Evolutionary conservation across 2,797 vertebrate species (phyloP), one percentile per base, ranked within the genome.

Genomic region (Cuculus canorus): DNA sequence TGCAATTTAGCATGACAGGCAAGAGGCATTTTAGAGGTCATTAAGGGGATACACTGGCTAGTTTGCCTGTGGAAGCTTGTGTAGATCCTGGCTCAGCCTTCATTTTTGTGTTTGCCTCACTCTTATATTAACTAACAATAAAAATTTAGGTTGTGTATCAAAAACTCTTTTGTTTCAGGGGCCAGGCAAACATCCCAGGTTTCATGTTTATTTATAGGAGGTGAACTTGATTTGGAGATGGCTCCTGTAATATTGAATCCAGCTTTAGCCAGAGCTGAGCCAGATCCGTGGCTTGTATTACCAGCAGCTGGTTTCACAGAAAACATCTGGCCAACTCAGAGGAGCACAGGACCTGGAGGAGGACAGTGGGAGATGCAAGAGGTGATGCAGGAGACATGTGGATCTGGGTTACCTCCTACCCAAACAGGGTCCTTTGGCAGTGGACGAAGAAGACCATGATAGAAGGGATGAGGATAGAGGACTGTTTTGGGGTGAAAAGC

Each of bases 181-280:
- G 13, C 86, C 82, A 79, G 79, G 56, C 30, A 76, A 89, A 66
- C 0, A 2, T 90, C 65, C 61, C 82, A 80, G 63, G 78, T 91
- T 95, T 90, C 79, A 33, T 73, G 50, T 95, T 91, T 88, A 72
- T 87, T 91, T 77, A 63, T 88, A 78, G 69, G 82, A 88, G 57
- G n/a, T 56, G 60, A 94, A 76, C 69, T 95, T 86, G 45, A 45
- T 76, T 76, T 70, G 10, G 6, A 87, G 89, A 66, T 73, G 39
- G 13, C 24, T 39, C 94, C 89, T 85, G 69, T 80, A 83, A 83
- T 96, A 94, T 75, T 90, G 35, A 47, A 92, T 88, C 63, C 71
- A 92, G 76, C 52, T 92, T 92, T 66, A 90, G 17, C n/a, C 43
- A 70, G 63, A 70, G 70, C 70, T 70, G 59, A 84, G 61, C 63